Evolutionary conservation across 2,888 invertebrate genomes (phyloP).

Genomic region (Tetanocera ferruginea): DNA sequence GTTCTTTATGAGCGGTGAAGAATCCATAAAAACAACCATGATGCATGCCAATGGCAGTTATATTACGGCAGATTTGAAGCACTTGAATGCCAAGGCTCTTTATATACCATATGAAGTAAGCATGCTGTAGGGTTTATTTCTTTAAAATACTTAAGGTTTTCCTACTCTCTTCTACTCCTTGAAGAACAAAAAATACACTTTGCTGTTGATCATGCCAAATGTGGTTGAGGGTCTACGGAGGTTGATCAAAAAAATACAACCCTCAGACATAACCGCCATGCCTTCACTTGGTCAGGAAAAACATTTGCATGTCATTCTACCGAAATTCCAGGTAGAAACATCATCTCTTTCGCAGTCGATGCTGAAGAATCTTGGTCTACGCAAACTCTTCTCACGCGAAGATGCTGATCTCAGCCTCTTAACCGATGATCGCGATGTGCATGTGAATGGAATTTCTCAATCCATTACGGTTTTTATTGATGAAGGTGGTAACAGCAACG

Average conservation of each 20-base stretch:
- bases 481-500: slow-evolving; percentile 71
- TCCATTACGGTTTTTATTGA: slow-evolving; percentile 77
- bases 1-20: slow-evolving; percentile 75
- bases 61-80: slow-evolving; percentile 74
- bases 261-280: slow-evolving; percentile 62
- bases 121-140: background rate
- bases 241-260: slow-evolving; percentile 73
- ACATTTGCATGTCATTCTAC: slow-evolving; percentile 72
- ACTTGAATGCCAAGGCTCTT: slow-evolving; percentile 78
- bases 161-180: slow-evolving; percentile 44
- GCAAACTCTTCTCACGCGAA: slow-evolving; percentile 74
- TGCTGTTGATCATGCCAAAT: slow-evolving; percentile 74
- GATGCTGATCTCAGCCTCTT: slow-evolving; percentile 74
- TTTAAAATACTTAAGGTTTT: background rate
- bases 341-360: slow-evolving; percentile 76
- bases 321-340: slow-evolving; percentile 76
- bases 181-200: slow-evolving; percentile 74
- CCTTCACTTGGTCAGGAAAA: slow-evolving; percentile 50
- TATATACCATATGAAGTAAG: slow-evolving; percentile 82
- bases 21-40: slow-evolving; percentile 76
- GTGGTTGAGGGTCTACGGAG: slow-evolving; percentile 73
- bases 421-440: slow-evolving; percentile 74
- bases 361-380: slow-evolving; percentile 74
- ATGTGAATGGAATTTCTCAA: slow-evolving; percentile 77
- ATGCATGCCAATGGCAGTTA: slow-evolving; percentile 78